phyloP scores from a whole-genome alignment of 30 jellyfish, hydroid and myxozoan species.

The Hydractinia symbiolongicarpus region DNA sequence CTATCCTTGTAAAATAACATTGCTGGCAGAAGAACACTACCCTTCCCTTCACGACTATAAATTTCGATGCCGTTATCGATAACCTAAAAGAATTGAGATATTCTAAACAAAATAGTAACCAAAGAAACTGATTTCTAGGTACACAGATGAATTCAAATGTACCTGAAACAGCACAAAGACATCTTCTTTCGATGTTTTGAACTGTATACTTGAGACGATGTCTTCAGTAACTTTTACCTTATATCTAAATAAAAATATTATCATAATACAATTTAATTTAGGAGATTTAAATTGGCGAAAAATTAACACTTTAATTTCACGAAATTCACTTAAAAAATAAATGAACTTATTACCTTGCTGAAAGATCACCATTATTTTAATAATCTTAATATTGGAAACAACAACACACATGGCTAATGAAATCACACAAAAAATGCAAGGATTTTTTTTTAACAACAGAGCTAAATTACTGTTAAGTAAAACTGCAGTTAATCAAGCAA shows the following conservation, averaged over 20 bases:
- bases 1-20: slow-evolving; percentile 62
- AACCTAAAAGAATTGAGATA: slow-evolving; percentile 35
- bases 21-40: slow-evolving; percentile 74
- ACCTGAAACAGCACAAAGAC: slow-evolving; percentile 70
- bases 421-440: too few species aligned
- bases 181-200: slow-evolving; percentile 82
- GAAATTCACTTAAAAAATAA: too few species aligned
- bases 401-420: too few species aligned
- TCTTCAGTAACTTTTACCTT: slow-evolving; percentile 55
- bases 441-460: too few species aligned
- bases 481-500: too few species aligned
- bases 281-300: too few species aligned
- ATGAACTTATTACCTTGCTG: too few species aligned
- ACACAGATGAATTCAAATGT: background rate
- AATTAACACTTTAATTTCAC: too few species aligned
- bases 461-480: too few species aligned
- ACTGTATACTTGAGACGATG: slow-evolving; percentile 64
- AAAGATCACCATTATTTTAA: too few species aligned
- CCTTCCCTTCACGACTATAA: slow-evolving; percentile 65
- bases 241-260: slow-evolving; percentile 39
- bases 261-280: too few species aligned
- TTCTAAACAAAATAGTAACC: background rate
- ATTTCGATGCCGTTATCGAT: slow-evolving; percentile 61
- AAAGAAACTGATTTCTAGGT: background rate
- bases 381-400: too few species aligned